Conservation (phyloP, 1,140 invertebrate species). For the Tyrophagus putrescentiae region DNA sequence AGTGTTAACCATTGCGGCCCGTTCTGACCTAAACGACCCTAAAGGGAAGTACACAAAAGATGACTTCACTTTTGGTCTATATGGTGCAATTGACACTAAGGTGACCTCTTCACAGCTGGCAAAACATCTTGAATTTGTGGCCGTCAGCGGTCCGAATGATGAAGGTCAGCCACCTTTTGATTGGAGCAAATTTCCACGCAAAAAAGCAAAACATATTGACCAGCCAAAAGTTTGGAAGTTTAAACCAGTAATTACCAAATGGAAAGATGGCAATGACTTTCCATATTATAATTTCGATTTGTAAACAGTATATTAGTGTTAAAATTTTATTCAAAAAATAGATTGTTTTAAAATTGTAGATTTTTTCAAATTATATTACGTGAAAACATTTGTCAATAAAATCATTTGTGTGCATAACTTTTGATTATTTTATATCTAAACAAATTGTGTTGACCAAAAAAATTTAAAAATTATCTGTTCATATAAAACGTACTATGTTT, state of each 20-base stretch:
- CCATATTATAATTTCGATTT: too few species aligned
- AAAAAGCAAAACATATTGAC: constrained; percentile 1
- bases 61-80: not conserved
- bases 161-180: constrained; percentile 15
- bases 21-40: constrained; percentile 21
- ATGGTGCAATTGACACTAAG: constrained; percentile 21
- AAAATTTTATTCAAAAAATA: too few species aligned
- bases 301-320: too few species aligned
- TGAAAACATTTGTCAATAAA: too few species aligned
- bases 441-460: too few species aligned
- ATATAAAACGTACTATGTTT: too few species aligned
- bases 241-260: constrained; percentile 2
- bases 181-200: not conserved
- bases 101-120: constrained; percentile 35
- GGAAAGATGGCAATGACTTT: too few species aligned
- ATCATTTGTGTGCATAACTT: too few species aligned
- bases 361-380: too few species aligned
- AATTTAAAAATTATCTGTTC: too few species aligned
- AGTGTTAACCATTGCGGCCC: constrained; percentile 19
- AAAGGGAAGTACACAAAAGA: constrained; percentile 17
- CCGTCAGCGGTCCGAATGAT: constrained; percentile 15
- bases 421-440: too few species aligned
- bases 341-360: too few species aligned
- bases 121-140: constrained; percentile 31
- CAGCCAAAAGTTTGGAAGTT: constrained; percentile 18